Base-by-base conservation (phyloP, 1,140 invertebrate species). In the Drosophila mojavensis region DNA sequence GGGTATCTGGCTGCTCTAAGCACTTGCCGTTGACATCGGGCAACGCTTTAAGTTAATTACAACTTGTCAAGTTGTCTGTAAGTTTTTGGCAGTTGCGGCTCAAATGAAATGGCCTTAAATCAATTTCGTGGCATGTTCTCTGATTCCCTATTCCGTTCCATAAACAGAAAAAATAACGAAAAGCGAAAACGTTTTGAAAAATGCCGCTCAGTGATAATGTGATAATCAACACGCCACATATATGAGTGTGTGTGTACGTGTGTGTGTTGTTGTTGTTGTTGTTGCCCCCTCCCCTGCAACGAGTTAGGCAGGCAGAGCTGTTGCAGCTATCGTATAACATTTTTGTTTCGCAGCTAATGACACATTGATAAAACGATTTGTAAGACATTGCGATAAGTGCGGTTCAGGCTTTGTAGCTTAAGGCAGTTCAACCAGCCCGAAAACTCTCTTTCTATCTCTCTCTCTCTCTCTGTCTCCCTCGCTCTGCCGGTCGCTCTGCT, bases 331-430 rank as follows among this genome's bases (percentile, higher is more conserved):
- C 82, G 84, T 85, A 81, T 80, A 86, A 85, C 82, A 85, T 70
- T 73, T 79, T 74, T 84, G 74, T 72, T 77, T 73, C 70, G 48
- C 70, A 76, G 78, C 82, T 85, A 85, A 81, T 85, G 82, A 85
- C 84, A 89, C 78, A 82, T 84, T 89, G 84, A 89, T 89, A 89
- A 89, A 89, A 89, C 85, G 84, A 89, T 89, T 89, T 90, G 84
- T 89, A 90, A 90, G 84, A 89, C 84, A 89, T 81, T 89, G 81
- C 78, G 84, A 88, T 88, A 88, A 88, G 88, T 81, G 77, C 78
- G 85, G 84, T 88, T 88, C 78, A 84, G 70, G 84, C 84, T 88
- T 88, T 89, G 80, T 89, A 82, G 82, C 82, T 86, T 86, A 86
- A 59, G 41, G 39, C 56, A 28, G 13, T 43, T 20, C 55, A 58